Percentiles rank a stretch among this genome's conserved stretches.
Conservation (phyloP, 2,113 vertebrate species). For the Percopsis transmontana region DNA sequence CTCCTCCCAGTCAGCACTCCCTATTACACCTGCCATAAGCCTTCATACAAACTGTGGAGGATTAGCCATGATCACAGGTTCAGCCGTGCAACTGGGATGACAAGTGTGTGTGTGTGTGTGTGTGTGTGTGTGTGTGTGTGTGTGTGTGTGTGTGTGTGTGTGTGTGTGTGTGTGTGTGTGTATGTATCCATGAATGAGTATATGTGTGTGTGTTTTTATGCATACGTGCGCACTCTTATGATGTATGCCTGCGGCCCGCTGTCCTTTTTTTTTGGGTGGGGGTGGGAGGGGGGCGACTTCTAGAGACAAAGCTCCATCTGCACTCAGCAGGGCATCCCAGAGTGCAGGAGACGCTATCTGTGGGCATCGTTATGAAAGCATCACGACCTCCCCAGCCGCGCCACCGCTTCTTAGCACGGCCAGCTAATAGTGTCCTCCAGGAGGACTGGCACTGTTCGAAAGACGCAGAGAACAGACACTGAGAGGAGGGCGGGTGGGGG, state of each 20-base stretch:
- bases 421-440: constrained; percentile 72
- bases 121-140: constrained; percentile 35
- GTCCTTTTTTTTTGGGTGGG: constrained; percentile 8
- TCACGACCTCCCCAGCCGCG: constrained; percentile 41
- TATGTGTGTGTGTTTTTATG: constrained; percentile 18
- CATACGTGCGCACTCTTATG: constrained; percentile 25
- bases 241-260: background rate
- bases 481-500: constrained; percentile 59
- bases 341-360: constrained; percentile 52
- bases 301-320: constrained; percentile 72
- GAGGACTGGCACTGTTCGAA: constrained; percentile 20
- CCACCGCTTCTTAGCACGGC: constrained; percentile 57
- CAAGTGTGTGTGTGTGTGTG: background rate
- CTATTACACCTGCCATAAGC: constrained; percentile 59
- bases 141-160: constrained; percentile 16
- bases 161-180: constrained; percentile 32
- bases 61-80: constrained; percentile 53
- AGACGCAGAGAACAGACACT: constrained; percentile 46
- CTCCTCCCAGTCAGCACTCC: constrained; percentile 36
- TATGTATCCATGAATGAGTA: constrained; percentile 11
- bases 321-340: constrained; percentile 62
- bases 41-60: constrained; percentile 58
- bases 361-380: constrained; percentile 61
- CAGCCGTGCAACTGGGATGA: constrained; percentile 34
- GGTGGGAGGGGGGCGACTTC: constrained; percentile 36